Percentiles rank a stretch among this genome's conserved stretches.
These are phyloP conservation scores for Eledone cirrhosa DNA, from an alignment of 2,888 invertebrate genomes.

Conservation along the genomic window DNA sequence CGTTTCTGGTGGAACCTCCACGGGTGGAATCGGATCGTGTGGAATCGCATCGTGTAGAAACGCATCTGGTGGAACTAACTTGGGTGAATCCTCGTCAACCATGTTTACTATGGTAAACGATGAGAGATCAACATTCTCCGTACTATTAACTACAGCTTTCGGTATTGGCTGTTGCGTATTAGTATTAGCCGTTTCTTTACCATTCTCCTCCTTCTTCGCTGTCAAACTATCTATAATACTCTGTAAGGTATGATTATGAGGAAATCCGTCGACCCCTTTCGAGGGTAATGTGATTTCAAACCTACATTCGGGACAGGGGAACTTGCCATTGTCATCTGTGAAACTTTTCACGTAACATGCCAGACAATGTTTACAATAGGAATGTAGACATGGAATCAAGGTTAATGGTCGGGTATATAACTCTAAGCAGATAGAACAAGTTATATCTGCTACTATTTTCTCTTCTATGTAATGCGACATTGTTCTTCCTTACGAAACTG, in stretches of 20 bases:
- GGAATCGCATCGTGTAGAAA: too few species aligned
- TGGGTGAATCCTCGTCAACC: too few species aligned
- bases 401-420: not conserved
- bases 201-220: not conserved
- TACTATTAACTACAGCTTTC: not conserved
- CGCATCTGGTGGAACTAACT: too few species aligned
- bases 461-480: not conserved
- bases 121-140: too few species aligned
- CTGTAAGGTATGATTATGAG: not conserved
- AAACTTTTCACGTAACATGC: not conserved
- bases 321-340: not conserved
- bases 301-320: not conserved
- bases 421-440: not conserved
- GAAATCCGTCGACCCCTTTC: not conserved
- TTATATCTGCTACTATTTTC: not conserved
- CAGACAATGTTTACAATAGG: not conserved
- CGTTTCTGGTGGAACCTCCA: too few species aligned
- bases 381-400: not conserved
- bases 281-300: not conserved
- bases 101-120: too few species aligned
- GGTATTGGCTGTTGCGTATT: not conserved
- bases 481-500: too few species aligned
- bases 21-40: too few species aligned
- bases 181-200: rapidly evolving
- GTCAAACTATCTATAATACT: not conserved